phyloP scores from a whole-genome alignment of 1,140 invertebrate genomes.

The Acromyrmex charruanus region DNA sequence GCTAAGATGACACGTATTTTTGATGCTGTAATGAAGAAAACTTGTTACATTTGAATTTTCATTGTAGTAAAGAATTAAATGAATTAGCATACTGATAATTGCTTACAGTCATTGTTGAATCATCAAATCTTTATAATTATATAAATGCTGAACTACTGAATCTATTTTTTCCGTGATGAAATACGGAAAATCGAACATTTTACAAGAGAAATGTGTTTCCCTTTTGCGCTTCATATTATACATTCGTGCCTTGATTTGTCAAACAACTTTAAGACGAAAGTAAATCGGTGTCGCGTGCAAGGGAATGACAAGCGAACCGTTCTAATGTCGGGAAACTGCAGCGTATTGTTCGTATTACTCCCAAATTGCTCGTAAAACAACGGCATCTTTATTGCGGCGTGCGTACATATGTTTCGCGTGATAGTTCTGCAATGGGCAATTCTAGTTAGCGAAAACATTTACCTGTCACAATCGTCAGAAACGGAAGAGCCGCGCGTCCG shows the following conservation, averaged over 20 bases:
- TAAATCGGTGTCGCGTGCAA: constrained; percentile 46
- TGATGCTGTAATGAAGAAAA: too few relatives aligned
- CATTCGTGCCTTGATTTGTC: constrained; percentile 14
- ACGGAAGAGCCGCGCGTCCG: not conserved
- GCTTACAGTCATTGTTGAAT: too few relatives aligned
- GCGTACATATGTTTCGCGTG: constrained; percentile 27
- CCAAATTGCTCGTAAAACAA: constrained; percentile 56
- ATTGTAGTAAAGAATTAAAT: too few relatives aligned
- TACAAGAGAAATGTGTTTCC: not conserved
- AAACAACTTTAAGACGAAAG: constrained; percentile 14
- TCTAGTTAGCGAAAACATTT: constrained; percentile 28
- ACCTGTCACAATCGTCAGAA: not conserved
- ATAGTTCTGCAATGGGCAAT: constrained; percentile 14
- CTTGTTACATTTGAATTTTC: too few relatives aligned
- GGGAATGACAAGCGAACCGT: constrained; percentile 41
- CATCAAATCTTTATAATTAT: too few relatives aligned
- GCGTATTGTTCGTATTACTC: constrained; percentile 11
- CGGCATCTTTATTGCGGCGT: constrained; percentile 32
- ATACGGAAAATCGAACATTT: not conserved
- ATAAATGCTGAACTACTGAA: too few relatives aligned
- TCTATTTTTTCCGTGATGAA: too few relatives aligned
- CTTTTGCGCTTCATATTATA: not conserved
- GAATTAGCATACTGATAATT: too few relatives aligned
- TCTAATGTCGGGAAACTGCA: constrained; percentile 15
- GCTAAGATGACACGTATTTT: too few relatives aligned